phyloP scores from a whole-genome alignment of 2,888 invertebrate genomes.

The Hylaea fasciaria region DNA sequence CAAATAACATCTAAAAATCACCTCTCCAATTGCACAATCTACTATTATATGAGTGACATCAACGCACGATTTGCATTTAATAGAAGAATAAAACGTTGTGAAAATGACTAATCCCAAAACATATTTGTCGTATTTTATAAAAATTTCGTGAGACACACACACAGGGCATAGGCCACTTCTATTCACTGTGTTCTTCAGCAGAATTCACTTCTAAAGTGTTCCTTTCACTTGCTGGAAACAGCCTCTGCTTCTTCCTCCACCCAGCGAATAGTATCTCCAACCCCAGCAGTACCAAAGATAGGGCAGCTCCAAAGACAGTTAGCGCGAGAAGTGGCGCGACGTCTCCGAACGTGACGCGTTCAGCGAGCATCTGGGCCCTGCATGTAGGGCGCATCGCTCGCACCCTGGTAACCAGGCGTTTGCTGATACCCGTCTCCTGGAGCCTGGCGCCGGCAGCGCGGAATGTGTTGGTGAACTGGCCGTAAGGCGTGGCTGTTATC shows the following conservation, averaged over 20 bases:
- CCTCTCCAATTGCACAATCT: no score
- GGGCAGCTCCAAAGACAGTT: slow-evolving; percentile 50
- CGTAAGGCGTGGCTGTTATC: slow-evolving; percentile 57
- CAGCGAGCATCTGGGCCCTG: slow-evolving; percentile 67
- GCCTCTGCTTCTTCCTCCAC: slow-evolving; percentile 30
- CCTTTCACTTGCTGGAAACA: background rate
- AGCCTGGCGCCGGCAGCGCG: slow-evolving; percentile 62
- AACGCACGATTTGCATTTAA: no score
- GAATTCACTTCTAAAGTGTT: background rate
- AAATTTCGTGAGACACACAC: no score
- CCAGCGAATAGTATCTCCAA: slow-evolving; percentile 58
- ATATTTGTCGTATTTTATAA: no score
- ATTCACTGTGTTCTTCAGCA: background rate
- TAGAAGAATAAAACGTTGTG: no score
- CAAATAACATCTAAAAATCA: no score
- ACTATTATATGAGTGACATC: no score
- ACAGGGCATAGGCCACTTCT: no score
- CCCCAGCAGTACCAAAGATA: slow-evolving; percentile 58
- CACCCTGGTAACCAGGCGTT: slow-evolving; percentile 55
- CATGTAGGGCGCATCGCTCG: slow-evolving; percentile 62
- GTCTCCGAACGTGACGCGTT: slow-evolving; percentile 69
- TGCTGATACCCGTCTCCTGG: slow-evolving; percentile 63
- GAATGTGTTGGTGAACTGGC: slow-evolving; percentile 63
- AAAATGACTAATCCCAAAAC: no score
- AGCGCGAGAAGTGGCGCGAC: slow-evolving; percentile 59